Base-by-base conservation (phyloP, 2,797 vertebrate genomes). In the Centroberyx gerrardi region DNA sequence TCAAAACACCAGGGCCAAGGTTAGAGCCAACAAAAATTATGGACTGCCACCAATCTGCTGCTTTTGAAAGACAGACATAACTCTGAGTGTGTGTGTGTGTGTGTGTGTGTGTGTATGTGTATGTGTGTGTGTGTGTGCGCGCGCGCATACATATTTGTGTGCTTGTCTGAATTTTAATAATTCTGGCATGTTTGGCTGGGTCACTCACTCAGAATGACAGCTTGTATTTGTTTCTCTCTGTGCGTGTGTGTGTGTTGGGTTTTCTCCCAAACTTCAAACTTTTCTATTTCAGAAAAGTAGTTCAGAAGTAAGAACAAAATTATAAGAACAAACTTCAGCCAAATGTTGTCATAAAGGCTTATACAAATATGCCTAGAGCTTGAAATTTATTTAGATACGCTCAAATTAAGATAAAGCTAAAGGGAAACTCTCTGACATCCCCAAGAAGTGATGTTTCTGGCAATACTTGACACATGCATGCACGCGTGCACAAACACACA, bases 361-460 rank as follows among this genome's bases (percentile, higher is more conserved):
- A 87, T 83, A 85, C 44, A 88, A 90, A 88, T 81, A 65, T 77
- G 88, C 83, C 84, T 72, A 54, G 71, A 89, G 84, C 87, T 83
- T 74, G 72, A 86, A 91, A 89, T 88, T 54, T 83, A 86, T 89
- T 90, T 88, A 86, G 87, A 89, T 84, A 83, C 15, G 80, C 88
- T 90, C 58, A 86, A 74, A 88, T 90, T 87, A 86, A 86, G 81
- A 89, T 80, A 80, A 82, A 60, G 77, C 83, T 86, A 49, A 82
- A 79, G 62, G 67, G 72, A 86, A 88, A 78, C 62, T 78, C 55
- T 2, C 52, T 86, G 76, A 88, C 63, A 69, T 81, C 67, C 76
- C 60, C 53, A 74, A 72, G 74, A 85, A 55, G 59, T 76, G 59
- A 73, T 70, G 73, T 85, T 73, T 79, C 62, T 87, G 76, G 79